These are phyloP conservation scores for Callospermophilus lateralis DNA, from an alignment of 2,113 vertebrate genomes.

Conservation along the genomic window DNA sequence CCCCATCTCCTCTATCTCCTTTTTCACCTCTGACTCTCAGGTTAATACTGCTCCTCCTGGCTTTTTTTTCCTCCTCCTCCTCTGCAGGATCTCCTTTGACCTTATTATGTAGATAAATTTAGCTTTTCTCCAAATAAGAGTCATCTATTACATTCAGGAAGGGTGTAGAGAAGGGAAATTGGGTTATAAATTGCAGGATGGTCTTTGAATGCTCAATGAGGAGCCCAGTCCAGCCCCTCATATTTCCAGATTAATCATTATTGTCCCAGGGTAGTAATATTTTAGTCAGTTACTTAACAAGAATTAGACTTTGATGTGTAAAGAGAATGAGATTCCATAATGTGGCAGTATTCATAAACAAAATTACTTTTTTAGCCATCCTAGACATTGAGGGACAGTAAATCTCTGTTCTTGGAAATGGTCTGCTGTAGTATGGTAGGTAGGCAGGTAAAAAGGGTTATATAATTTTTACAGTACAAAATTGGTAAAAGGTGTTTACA, in stretches of 20 bases:
- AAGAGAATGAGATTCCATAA: constrained; percentile 11
- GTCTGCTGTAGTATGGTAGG: not conserved
- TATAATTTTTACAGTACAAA: not conserved
- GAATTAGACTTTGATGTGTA: not conserved
- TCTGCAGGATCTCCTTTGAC: not conserved
- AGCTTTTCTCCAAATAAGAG: constrained; percentile 15
- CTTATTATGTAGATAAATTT: constrained; percentile 16
- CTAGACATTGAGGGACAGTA: not conserved
- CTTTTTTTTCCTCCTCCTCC: not conserved
- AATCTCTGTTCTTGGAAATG: not conserved
- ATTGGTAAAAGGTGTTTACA: constrained; percentile 4
- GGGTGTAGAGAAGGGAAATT: not conserved
- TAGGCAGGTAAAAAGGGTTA: not conserved
- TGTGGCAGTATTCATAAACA: constrained; percentile 6
- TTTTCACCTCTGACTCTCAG: not conserved
- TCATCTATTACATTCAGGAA: not conserved
- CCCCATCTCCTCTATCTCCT: not conserved
- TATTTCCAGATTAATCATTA: constrained; percentile 42
- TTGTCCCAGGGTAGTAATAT: not conserved
- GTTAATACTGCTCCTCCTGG: not conserved
- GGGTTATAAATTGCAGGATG: not conserved
- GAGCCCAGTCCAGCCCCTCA: not conserved
- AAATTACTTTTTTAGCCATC: constrained; percentile 26
- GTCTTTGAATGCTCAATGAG: not conserved
- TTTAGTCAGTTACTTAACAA: constrained; percentile 17